Evolutionary conservation across 2,888 invertebrate species (phyloP).

Genomic region (Panzeria rudis): DNA sequence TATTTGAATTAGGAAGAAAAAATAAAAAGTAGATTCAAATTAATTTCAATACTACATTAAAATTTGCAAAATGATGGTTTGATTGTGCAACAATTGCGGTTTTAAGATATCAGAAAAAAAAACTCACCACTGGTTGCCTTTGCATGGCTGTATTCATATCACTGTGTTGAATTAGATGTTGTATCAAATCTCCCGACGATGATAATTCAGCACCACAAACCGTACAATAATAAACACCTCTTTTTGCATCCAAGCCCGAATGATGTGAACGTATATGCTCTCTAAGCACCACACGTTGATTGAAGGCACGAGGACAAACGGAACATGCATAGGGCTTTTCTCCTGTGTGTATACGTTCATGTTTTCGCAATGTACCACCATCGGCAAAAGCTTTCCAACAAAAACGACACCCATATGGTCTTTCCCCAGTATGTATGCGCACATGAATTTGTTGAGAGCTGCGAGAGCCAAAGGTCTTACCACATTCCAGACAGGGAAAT

Average conservation of each 20-base stretch:
- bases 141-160: slow-evolving; percentile 93
- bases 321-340: slow-evolving; percentile 95
- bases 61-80: neutral
- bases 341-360: slow-evolving; percentile 93
- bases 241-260: slow-evolving; percentile 90
- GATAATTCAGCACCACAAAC: slow-evolving; percentile 90
- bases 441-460: slow-evolving; percentile 94
- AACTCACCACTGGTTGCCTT: slow-evolving; percentile 88
- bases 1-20: too few species aligned
- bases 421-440: slow-evolving; percentile 92
- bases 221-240: slow-evolving; percentile 89
- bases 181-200: slow-evolving; percentile 90
- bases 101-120: neutral
- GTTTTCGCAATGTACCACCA: slow-evolving; percentile 92
- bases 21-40: too few species aligned
- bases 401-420: slow-evolving; percentile 93
- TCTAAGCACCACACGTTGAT: slow-evolving; percentile 92
- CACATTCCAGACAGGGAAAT: slow-evolving; percentile 92
- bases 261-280: slow-evolving; percentile 94
- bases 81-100: neutral
- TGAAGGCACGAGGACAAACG: slow-evolving; percentile 93
- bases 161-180: slow-evolving; percentile 93
- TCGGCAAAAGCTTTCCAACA: slow-evolving; percentile 96
- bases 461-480: slow-evolving; percentile 93
- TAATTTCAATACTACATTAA: neutral